Base-by-base conservation (phyloP, 2,113 vertebrate species). In the Poecilia latipinna region DNA sequence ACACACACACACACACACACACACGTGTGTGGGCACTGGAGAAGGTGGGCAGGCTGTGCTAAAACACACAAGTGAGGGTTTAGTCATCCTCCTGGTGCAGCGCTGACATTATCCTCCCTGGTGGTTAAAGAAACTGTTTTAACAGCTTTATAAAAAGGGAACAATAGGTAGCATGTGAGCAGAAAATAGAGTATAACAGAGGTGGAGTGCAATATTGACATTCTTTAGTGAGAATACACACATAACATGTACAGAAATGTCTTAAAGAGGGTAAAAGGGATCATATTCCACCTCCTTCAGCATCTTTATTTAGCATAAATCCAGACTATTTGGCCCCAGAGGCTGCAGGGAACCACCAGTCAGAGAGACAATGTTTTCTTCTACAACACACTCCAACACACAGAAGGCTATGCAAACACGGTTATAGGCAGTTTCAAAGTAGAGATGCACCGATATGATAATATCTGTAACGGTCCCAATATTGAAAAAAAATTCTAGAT, bases 51-150 rank as follows among this genome's bases (percentile, higher is more conserved):
- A 74, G 62, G 63, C 61, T 31, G 75, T 67, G 75, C 57, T 68
- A 75, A 84, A 78, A 80, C 72, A 84, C 69, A 90, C 74, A 82
- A 42, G 29, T 13, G 42, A 79, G 65, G 61, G 22, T 79, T 86
- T 79, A 85, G 80, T 82, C 76, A 82, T 72, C 60, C 62, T 72
- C 78, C 76, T 61, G 32, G 68, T 80, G 66, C 74, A 68, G 69
- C 12, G 67, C 70, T 70, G 54, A 44, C 67, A 73, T 74, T 74
- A 74, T 85, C 42, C 22, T 76, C 39, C 70, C 64, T 17, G 33
- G 26, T 39, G 61, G 44, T 70, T 64, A 24, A 64, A 72, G 12
- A 70, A 54, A 57, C 44, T 57, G 51, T 65, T 82, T 75, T 31
- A 80, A 72, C 66, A 37, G 68, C 19, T 48, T 37, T 61, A 3